Base-by-base conservation (phyloP, 2,797 vertebrate genomes). In the Neostethus bicornis region DNA sequence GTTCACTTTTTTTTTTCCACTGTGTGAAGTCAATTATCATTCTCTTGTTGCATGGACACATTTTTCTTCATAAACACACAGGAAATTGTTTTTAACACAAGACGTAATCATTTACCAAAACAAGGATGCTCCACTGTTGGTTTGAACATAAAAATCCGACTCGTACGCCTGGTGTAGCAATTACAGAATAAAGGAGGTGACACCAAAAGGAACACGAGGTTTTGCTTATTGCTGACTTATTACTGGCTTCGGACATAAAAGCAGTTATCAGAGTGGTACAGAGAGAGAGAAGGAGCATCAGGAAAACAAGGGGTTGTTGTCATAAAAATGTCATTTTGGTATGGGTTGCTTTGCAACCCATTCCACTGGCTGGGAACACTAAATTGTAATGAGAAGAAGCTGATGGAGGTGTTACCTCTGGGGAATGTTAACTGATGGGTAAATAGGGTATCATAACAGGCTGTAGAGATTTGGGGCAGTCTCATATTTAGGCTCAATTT, bases 261-360 rank as follows among this genome's bases (percentile, higher is more conserved):
- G 67, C 82, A 85, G 83, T 85, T 83, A 84, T 82, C 69, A 74
- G 65, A 8, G 7, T 59, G 79, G 58, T 48, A 38, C 23, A 12
- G 14, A 25, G 42, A 16, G 21, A n/a, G 21, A 39, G 56, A 25
- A 16, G 6, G 7, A 59, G 57, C 70, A 75, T 81, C 70, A 80
- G 79, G 77, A 77, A 85, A 83, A 75, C 64, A 61, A 35, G 57
- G 63, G 44, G 80, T 74, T 78, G 81, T 79, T 87, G 81, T 86
- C 71, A 85, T 86, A 77, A 87, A 87, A 87, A 80, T 77, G 79
- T 73, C 81, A 85, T 75, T 80, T 73, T 67, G 53, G 76, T 76
- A 73, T n/a, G n/a, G n/a, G n/a, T 83, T 70, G 67, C 80, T 76
- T 34, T 69, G 83, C 77, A 73, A 73, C 83, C 79, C 83, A 63